These are phyloP conservation scores for Perizoma affinitatum DNA, from an alignment of 2,888 invertebrate genomes.

Conservation along the genomic window DNA sequence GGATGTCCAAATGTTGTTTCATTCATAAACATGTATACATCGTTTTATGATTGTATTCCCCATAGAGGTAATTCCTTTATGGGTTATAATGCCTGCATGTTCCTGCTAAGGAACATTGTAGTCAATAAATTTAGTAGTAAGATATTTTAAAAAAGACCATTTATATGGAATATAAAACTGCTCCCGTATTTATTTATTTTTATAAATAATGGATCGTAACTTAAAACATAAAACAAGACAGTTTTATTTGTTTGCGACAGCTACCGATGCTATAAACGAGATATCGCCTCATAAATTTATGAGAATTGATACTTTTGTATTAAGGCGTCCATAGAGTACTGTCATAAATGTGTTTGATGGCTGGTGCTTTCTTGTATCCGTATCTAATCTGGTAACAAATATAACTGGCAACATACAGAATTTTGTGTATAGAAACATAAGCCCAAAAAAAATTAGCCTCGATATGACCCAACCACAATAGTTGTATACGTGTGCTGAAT, in stretches of 20 bases:
- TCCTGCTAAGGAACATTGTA: slow-evolving; percentile 1
- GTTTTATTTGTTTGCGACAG: slow-evolving; percentile 69
- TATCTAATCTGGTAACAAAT: neutral
- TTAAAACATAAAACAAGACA: slow-evolving; percentile 67
- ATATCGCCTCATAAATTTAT: slow-evolving; percentile 70
- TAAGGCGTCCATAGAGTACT: slow-evolving; percentile 43
- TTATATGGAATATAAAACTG: slow-evolving; percentile 56
- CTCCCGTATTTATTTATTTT: slow-evolving; percentile 64
- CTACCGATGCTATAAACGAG: slow-evolving; percentile 65
- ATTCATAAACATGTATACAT: no score
- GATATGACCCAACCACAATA: slow-evolving; percentile 17
- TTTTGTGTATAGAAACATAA: neutral
- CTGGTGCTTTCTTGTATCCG: slow-evolving; percentile 18
- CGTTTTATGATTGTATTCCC: no score
- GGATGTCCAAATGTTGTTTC: no score
- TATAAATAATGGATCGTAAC: slow-evolving; percentile 75
- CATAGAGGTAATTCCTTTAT: no score
- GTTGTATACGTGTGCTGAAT: slow-evolving; percentile 29
- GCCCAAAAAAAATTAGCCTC: slow-evolving; percentile 3
- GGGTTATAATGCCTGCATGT: no score
- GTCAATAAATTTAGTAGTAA: slow-evolving; percentile 22
- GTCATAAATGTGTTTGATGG: slow-evolving; percentile 37
- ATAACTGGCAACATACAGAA: no score
- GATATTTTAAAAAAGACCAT: slow-evolving; percentile 47
- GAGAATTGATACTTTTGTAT: slow-evolving; percentile 65